These are phyloP conservation scores for Misgurnus mizolepis DNA, from an alignment of 2,113 vertebrate genomes.

Conservation along the genomic window DNA sequence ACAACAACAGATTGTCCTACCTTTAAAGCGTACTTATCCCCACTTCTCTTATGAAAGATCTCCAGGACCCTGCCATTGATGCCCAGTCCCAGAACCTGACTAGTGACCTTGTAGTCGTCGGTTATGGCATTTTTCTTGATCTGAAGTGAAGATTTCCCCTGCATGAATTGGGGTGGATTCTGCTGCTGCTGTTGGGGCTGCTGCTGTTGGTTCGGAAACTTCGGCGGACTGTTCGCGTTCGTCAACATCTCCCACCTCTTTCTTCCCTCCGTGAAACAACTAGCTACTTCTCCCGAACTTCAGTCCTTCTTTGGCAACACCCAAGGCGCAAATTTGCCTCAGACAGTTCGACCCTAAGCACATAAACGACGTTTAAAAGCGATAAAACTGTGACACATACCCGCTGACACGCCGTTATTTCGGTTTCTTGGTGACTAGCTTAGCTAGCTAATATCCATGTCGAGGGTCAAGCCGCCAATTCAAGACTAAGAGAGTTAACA, in stretches of 20 bases:
- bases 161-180: constrained; percentile 69
- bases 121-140: constrained; percentile 93
- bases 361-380: constrained; percentile 9
- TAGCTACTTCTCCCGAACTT: constrained; percentile 29
- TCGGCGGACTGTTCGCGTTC: constrained; percentile 79
- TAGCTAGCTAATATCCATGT: constrained; percentile 57
- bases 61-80: constrained; percentile 96
- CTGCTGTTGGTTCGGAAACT: constrained; percentile 70
- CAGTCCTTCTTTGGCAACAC: constrained; percentile 31
- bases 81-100: constrained; percentile 89
- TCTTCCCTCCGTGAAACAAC: constrained; percentile 5
- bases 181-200: constrained; percentile 71
- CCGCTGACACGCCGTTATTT: not conserved
- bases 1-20: constrained; percentile 61
- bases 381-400: constrained; percentile 33
- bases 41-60: constrained; percentile 87
- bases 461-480: constrained; percentile 38
- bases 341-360: constrained; percentile 40
- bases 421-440: constrained; percentile 45
- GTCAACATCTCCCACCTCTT: constrained; percentile 74
- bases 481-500: not conserved
- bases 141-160: constrained; percentile 78
- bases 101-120: constrained; percentile 95
- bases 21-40: constrained; percentile 91
- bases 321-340: constrained; percentile 31